A percentile compares a stretch with the other conserved stretches of the same genome.
Conservation (phyloP, 2,888 invertebrate genomes). For the Lapara coniferarum region DNA sequence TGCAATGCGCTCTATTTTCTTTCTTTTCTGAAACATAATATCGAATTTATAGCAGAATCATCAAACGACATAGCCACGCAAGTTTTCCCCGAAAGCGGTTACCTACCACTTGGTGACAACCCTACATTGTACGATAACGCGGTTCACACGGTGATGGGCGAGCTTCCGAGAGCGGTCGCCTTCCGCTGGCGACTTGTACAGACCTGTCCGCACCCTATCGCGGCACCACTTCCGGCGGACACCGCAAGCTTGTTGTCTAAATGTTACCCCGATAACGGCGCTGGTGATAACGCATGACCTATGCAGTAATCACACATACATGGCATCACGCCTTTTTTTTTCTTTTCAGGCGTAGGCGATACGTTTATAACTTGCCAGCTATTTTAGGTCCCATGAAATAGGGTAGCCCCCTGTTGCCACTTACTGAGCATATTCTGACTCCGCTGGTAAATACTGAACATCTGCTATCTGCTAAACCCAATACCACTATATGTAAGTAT, state of each 20-base stretch:
- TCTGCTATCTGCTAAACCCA: background rate
- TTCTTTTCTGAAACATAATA: no score
- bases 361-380: no score
- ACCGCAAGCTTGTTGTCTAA: constrained; percentile 50
- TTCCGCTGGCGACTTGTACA: constrained; percentile 65
- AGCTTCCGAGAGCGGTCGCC: constrained; percentile 62
- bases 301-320: background rate
- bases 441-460: no score
- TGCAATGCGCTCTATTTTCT: no score
- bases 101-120: background rate
- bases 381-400: no score
- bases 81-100: no score
- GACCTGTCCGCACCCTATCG: constrained; percentile 71
- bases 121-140: constrained; percentile 42
- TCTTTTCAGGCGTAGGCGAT: no score
- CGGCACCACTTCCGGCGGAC: constrained; percentile 74
- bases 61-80: no score
- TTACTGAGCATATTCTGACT: no score
- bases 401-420: no score
- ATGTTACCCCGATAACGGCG: constrained; percentile 11
- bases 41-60: no score
- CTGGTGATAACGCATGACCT: constrained; percentile 18
- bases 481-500: background rate
- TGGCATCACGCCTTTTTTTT: no score
- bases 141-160: constrained; percentile 68